A percentile compares a stretch with the other conserved stretches of the same genome.
phyloP scores from a whole-genome alignment of 2,888 invertebrate species.

The Ischnus inquisitorius region DNA sequence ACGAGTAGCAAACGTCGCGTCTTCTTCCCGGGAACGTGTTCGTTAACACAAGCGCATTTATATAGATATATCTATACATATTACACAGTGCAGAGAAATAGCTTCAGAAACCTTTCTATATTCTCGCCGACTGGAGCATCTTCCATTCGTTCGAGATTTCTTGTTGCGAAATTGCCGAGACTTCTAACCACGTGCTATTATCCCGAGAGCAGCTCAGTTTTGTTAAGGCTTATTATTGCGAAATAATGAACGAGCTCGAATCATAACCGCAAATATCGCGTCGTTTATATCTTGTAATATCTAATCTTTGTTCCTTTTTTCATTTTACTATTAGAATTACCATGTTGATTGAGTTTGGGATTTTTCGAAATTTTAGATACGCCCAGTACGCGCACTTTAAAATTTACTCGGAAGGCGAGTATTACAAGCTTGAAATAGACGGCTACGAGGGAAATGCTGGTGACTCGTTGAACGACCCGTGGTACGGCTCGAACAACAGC shows the following conservation, averaged over 20 bases:
- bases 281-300: slow-evolving; percentile 2
- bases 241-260: neutral
- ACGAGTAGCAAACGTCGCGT: slow-evolving; percentile 18
- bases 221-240: neutral
- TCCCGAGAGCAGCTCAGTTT: neutral
- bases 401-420: slow-evolving; percentile 96
- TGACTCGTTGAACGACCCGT: slow-evolving; percentile 96
- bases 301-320: slow-evolving; percentile 51
- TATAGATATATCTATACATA: neutral
- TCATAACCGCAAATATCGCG: slow-evolving; percentile 20
- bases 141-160: slow-evolving; percentile 43
- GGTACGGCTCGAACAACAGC: slow-evolving; percentile 97
- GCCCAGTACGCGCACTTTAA: slow-evolving; percentile 97
- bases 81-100: neutral
- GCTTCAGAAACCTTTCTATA: neutral
- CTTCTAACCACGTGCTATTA: neutral
- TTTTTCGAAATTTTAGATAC: slow-evolving; percentile 87
- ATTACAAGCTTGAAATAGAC: slow-evolving; percentile 96
- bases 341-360: neutral
- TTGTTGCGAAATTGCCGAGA: slow-evolving; percentile 33
- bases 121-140: slow-evolving; percentile 19
- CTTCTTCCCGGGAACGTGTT: neutral
- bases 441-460: slow-evolving; percentile 97
- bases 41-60: neutral
- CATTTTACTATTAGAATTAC: neutral